Evolutionary conservation across 2,888 invertebrate species (phyloP), one percentile per base, ranked within the genome.

Genomic region (Cryptus armator): DNA sequence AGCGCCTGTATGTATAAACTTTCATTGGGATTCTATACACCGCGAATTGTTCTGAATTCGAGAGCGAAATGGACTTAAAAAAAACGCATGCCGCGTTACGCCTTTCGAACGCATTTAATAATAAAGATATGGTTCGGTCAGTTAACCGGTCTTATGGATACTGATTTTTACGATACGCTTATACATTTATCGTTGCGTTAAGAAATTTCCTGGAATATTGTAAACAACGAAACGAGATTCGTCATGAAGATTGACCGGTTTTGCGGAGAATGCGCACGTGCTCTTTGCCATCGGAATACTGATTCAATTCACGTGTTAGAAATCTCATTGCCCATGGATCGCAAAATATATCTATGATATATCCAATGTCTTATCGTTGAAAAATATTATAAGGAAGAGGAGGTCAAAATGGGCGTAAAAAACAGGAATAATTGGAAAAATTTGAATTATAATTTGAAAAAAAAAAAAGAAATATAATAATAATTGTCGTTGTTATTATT

Each of bases 11-110:
- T 68, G 5, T 48, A 12, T 48, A 2, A 7, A 70, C 48, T 70
- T 70, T 53, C 51, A 29, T 51, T 32, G 32, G 16, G 51, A 29
- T 68, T 51, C 29, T 16, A 1, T n/a, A 32, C 32, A 14, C 37
- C n/a, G 32, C 10, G n/a, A 70, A 70, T 48, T 71, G 37, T 43
- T 71, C 37, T 37, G 53, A 56, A 62, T 74, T 74, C 48, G 10
- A 24, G 59, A 74, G 59, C 48, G 7, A 64, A 32, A 46, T 14
- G 16, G 10, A 24, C 24, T 24, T 24, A 10, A 24, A 19, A 56
- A 56, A 56, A 16, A 56, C 56, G 19, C 24, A 10, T 24, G 29
- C n/a, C n/a, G 44, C n/a, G 44, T 74, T 62, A 32, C 12, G 44
- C 24, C 46, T 32, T 43, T 10, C 37, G 16, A 67, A 19, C 4